phyloP scores from a whole-genome alignment of 2,888 invertebrate genomes.

The Drosophila kuntzei region DNA sequence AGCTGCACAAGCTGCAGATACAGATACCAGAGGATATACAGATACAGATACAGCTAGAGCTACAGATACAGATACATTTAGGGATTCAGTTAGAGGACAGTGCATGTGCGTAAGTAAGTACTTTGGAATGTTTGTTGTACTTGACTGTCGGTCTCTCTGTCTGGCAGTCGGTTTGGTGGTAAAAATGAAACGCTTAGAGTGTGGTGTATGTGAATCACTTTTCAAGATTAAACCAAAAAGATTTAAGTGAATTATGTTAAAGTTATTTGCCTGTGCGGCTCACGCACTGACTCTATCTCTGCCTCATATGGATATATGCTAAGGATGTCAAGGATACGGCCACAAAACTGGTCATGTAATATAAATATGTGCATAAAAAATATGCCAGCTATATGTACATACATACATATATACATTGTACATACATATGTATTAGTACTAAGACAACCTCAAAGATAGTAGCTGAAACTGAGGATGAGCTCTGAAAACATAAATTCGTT shows the following conservation, averaged over 20 bases:
- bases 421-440: slow-evolving; percentile 2
- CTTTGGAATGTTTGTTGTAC: slow-evolving; percentile 25
- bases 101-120: slow-evolving; percentile 22
- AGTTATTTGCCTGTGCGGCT: slow-evolving; percentile 70
- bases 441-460: slow-evolving; percentile 11
- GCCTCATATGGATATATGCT: slow-evolving; percentile 36
- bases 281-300: slow-evolving; percentile 71
- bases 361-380: slow-evolving; percentile 74
- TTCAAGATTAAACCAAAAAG: slow-evolving; percentile 78
- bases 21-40: too few relatives aligned
- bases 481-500: slow-evolving; percentile 66
- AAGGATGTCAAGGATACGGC: slow-evolving; percentile 29
- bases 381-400: slow-evolving; percentile 22
- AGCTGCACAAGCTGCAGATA: slow-evolving; percentile 25
- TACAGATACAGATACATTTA: slow-evolving; percentile 15
- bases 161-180: slow-evolving; percentile 19
- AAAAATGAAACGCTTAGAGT: slow-evolving; percentile 37
- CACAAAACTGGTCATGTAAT: slow-evolving; percentile 66
- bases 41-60: slow-evolving; percentile 13
- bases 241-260: slow-evolving; percentile 80
- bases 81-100: slow-evolving; percentile 20
- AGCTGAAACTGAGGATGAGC: slow-evolving; percentile 18
- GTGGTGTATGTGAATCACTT: slow-evolving; percentile 64
- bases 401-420: background rate
- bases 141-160: slow-evolving; percentile 29